Evolutionary conservation across 2,888 invertebrate species (phyloP).

Genomic region (Trisateles emortualis): DNA sequence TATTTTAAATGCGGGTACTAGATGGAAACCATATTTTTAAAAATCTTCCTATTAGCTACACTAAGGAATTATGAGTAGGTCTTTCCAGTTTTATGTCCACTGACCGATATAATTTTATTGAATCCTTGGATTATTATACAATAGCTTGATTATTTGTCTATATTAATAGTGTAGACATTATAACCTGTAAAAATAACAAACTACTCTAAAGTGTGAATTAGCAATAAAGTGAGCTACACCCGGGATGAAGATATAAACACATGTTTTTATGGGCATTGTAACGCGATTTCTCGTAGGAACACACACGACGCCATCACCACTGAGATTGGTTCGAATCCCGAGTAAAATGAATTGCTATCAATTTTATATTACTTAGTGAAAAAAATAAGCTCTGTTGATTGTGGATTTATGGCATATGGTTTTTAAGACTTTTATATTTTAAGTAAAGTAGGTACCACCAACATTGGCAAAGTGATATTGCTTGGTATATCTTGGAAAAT

Average conservation of each 20-base stretch:
- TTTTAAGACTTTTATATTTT: background rate
- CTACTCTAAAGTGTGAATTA: conserved; percentile 39
- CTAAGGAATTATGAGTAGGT: too few relatives aligned
- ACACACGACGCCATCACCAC: conserved; percentile 48
- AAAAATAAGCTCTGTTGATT: conserved; percentile 27
- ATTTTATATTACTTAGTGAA: conserved; percentile 37
- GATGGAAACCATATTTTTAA: too few relatives aligned
- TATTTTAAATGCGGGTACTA: background rate
- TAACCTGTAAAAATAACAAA: conserved; percentile 25
- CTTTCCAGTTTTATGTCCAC: too few relatives aligned
- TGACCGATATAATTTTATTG: too few relatives aligned
- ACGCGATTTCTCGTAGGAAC: conserved; percentile 51
- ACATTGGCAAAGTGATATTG: too few relatives aligned
- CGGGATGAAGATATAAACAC: conserved; percentile 57
- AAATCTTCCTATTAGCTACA: too few relatives aligned
- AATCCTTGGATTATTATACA: too few relatives aligned
- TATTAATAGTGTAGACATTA: background rate
- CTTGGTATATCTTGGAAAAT: background rate
- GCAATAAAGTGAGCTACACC: conserved; percentile 44
- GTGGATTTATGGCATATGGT: conserved; percentile 3
- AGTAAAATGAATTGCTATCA: conserved; percentile 43
- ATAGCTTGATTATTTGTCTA: background rate
- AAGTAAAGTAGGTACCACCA: background rate
- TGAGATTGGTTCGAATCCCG: conserved; percentile 36
- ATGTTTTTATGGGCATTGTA: conserved; percentile 53